Base-by-base conservation (phyloP, 2,888 invertebrate genomes). In the Cryptophagus acutangulus region DNA sequence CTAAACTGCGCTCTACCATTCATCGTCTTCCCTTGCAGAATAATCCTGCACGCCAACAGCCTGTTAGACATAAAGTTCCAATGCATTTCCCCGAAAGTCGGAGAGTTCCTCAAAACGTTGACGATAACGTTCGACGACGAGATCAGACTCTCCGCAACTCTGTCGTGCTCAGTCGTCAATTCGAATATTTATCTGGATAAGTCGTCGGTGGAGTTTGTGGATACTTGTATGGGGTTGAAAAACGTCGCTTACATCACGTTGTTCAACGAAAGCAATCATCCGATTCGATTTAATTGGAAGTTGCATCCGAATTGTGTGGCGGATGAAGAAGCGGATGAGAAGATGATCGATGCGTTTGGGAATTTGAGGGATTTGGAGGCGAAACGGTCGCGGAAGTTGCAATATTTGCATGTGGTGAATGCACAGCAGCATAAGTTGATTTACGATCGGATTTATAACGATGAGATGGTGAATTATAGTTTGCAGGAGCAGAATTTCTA, bases 251-350 rank as follows among this genome's bases (percentile, higher is more conserved):
- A 63, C 0, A 60, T 79, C 14, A 73, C 72, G 47, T 68, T 82
- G 33, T 61, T 61, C 10, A 82, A 82, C 55, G 72, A 72, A 44
- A 78, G 79, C 9, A 61, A 74, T 17, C 72, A 75, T 48, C 26
- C 70, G 3, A 65, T 79, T 1, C 71, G 73, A 0, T 81, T 74
- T 50, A 69, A 73, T 51, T 82, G 81, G 72, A 77, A 78, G 71
- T 69, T 70, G 45, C 72, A 76, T 47, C 66, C 71, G 24, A 69
- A 60, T 17, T 61, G 71, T 13, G 67, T 64, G 33, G 62, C 72
- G 24, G 73, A 75, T 62, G 54, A 58, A 17, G 18, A 55, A 28
- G 49, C 55, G 16, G 46, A 40, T 8, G 37, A 55, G 3, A 57
- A 57, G 38, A 40, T 63, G 6, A 53, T 49, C 48, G 44, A 8